These are phyloP conservation scores for Gnathonemus echidnorhynchus DNA, from an alignment of 2,113 vertebrate genomes.

Conservation along the genomic window DNA sequence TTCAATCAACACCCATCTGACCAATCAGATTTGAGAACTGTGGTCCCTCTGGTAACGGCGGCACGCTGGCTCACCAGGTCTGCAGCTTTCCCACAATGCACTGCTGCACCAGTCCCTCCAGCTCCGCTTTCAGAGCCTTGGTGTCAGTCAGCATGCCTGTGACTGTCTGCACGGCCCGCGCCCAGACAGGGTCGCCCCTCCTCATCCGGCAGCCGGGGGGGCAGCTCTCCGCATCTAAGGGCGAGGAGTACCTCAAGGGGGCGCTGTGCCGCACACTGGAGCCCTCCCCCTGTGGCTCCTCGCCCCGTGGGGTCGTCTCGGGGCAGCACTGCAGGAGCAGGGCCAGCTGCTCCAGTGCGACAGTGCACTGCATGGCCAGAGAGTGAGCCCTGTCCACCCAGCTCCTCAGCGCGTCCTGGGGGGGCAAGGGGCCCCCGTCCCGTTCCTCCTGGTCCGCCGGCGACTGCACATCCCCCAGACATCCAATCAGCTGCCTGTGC, in stretches of 20 bases:
- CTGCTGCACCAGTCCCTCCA: constrained; percentile 62
- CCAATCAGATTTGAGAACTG: neutral
- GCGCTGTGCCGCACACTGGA: constrained; percentile 30
- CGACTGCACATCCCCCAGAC: constrained; percentile 61
- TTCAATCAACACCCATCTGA: neutral
- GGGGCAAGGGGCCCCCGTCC: constrained; percentile 67
- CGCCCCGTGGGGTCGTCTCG: constrained; percentile 32
- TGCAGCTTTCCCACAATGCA: constrained; percentile 61
- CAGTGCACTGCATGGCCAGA: constrained; percentile 67
- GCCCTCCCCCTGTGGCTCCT: constrained; percentile 37
- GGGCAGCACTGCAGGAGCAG: constrained; percentile 87
- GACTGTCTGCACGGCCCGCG: constrained; percentile 50
- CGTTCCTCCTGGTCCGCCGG: constrained; percentile 37
- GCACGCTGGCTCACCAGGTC: constrained; percentile 70
- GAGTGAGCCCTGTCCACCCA: constrained; percentile 70
- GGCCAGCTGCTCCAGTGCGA: constrained; percentile 72
- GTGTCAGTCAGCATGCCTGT: constrained; percentile 51
- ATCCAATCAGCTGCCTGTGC: constrained; percentile 68
- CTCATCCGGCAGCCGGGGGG: constrained; percentile 72
- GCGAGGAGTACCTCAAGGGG: constrained; percentile 66
- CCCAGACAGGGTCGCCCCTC: constrained; percentile 68
- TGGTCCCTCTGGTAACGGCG: neutral
- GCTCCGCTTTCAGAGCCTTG: constrained; percentile 57
- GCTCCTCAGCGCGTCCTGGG: constrained; percentile 62
- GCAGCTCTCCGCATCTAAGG: constrained; percentile 62